Evolutionary conservation across 2,888 invertebrate species (phyloP), one percentile per base, ranked within the genome.

Genomic region (Plutella xylostella): DNA sequence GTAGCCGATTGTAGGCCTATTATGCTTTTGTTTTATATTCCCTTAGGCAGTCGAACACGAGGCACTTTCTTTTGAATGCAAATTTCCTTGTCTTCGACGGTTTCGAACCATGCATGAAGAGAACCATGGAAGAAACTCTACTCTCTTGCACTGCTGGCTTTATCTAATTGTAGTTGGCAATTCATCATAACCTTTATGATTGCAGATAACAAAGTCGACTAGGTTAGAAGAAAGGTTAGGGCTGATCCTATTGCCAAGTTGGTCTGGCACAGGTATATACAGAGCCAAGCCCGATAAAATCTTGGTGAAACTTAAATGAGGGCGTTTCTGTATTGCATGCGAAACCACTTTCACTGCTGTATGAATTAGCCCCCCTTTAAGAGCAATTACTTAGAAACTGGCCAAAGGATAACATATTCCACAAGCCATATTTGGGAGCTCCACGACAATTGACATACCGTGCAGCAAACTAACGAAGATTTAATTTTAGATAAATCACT

Each of bases 1-100:
- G 60, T 63, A 60, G 55, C 60, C 63, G 63, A 69, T 65, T 60
- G 58, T 58, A 63, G 63, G 58, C 59, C 67, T 59, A 68, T 65
- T 64, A 69, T 66, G 65, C 66, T 73, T 73, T 74, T 74, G 69
- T 73, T 66, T 63, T 55, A 63, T 65, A 66, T n/a, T n/a, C 69
- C 75, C 68, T 57, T 65, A 59, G 68, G 67, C 65, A 57, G 58
- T 54, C 57, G 50, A 54, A 58, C 61, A 63, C 57, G 50, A 60
- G 54, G 50, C 45, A 58, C 71, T 78, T 78, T 77, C 78, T 72
- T 72, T 68, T 64, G 55, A 55, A 63, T 61, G 55, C 56, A 60
- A 63, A 60, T 59, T 61, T 55, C 57, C 56, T 61, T 55, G 55
- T 20, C 11, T 11, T 25, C 22, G 25, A 17, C 14, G 39, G 22